Evolutionary conservation across 2,797 vertebrate genomes (phyloP).

Genomic region (Muscicapa striata): DNA sequence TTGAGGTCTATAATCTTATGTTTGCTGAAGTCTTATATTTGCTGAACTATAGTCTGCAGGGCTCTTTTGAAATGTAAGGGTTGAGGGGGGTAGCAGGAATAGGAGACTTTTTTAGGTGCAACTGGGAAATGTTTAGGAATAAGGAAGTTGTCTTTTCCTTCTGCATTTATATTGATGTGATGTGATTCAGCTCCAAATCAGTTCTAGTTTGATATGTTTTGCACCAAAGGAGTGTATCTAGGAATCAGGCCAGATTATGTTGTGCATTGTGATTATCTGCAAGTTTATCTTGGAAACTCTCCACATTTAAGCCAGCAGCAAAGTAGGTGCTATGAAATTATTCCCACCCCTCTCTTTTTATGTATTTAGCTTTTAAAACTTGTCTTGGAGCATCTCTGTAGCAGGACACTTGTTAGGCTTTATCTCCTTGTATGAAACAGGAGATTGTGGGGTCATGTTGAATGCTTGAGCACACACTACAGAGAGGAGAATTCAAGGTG

Average conservation of each 20-base stretch:
- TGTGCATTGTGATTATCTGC: not conserved
- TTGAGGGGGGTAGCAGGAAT: not conserved
- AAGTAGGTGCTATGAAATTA: not conserved
- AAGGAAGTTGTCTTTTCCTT: not conserved
- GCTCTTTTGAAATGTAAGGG: not conserved
- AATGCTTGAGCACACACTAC: not conserved
- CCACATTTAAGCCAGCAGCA: not conserved
- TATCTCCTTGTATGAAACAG: not conserved
- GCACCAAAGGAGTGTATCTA: not conserved
- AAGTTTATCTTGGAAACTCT: not conserved
- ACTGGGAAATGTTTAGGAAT: not conserved
- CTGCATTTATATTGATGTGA: not conserved
- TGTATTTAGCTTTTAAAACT: not conserved
- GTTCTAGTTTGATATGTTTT: not conserved
- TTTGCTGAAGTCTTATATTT: not conserved
- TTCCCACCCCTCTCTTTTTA: not conserved
- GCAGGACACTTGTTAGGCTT: not conserved
- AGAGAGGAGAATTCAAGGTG: not conserved
- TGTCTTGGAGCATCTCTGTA: not conserved
- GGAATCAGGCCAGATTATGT: not conserved
- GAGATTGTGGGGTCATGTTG: not conserved
- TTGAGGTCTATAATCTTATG: not conserved
- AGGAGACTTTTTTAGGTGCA: not conserved
- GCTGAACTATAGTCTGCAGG: not conserved
- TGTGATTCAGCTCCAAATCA: not conserved